phyloP scores from a whole-genome alignment of 2,797 vertebrate genomes.

The Octomys mimax region DNA sequence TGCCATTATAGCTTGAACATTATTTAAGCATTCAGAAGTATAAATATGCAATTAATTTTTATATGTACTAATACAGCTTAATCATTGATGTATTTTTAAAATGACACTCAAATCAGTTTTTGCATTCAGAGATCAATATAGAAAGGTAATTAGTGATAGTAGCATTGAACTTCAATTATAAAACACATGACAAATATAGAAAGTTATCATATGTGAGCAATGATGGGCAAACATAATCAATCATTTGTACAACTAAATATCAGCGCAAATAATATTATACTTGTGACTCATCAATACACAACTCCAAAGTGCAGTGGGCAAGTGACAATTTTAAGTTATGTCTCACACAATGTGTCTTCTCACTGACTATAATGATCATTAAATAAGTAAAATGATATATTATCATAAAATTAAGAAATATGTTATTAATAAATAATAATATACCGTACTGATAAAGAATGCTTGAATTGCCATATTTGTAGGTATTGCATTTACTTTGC shows the following conservation, averaged over 20 bases:
- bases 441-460: not conserved
- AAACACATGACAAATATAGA: not conserved
- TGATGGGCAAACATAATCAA: not conserved
- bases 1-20: constrained; percentile 18
- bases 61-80: not conserved
- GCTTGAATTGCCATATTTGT: not conserved
- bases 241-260: not conserved
- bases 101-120: not conserved
- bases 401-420: not conserved
- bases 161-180: not conserved
- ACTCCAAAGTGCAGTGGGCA: not conserved
- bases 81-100: not conserved
- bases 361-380: not conserved
- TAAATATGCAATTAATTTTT: not conserved
- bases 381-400: constrained; percentile 1
- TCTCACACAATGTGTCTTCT: not conserved
- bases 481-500: not conserved
- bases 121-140: constrained; percentile 3
- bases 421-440: not conserved
- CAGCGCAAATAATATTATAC: not conserved
- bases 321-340: not conserved
- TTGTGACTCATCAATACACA: not conserved
- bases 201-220: not conserved
- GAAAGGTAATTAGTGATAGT: not conserved
- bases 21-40: not conserved